phyloP scores from a whole-genome alignment of 2,113 vertebrate species.

The Centropus unirufus region DNA sequence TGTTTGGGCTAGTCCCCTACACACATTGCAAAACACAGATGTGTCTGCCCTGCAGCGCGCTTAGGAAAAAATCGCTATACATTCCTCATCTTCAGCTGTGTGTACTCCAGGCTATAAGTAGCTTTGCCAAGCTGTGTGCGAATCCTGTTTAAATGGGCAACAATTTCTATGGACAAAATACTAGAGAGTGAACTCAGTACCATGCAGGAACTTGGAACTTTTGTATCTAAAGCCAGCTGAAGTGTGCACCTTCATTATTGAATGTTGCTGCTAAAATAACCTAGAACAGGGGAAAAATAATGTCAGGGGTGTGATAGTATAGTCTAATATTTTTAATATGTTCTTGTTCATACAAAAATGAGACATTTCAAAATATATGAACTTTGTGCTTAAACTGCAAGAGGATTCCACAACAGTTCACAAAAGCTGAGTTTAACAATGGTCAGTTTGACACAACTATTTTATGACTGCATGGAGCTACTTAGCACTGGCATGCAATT shows the following conservation, averaged over 20 bases:
- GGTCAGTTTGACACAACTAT: background rate
- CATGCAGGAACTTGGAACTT: background rate
- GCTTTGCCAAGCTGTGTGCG: background rate
- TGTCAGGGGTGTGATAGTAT: background rate
- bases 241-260: background rate
- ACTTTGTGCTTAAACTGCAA: background rate
- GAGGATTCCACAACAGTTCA: background rate
- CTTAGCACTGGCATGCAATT: background rate
- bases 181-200: background rate
- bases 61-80: background rate
- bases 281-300: background rate
- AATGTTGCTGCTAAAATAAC: background rate
- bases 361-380: background rate
- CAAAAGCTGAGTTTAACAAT: background rate
- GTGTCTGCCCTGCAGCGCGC: background rate
- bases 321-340: background rate
- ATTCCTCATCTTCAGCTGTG: conserved; percentile 8
- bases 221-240: background rate
- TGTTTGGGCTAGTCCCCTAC: background rate
- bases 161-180: background rate
- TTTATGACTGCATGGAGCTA: background rate
- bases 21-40: background rate
- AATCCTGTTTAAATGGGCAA: background rate
- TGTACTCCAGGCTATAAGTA: background rate
- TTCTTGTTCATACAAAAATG: background rate